Conservation (phyloP, 2,888 invertebrate species). For the Aphodius granarius region DNA sequence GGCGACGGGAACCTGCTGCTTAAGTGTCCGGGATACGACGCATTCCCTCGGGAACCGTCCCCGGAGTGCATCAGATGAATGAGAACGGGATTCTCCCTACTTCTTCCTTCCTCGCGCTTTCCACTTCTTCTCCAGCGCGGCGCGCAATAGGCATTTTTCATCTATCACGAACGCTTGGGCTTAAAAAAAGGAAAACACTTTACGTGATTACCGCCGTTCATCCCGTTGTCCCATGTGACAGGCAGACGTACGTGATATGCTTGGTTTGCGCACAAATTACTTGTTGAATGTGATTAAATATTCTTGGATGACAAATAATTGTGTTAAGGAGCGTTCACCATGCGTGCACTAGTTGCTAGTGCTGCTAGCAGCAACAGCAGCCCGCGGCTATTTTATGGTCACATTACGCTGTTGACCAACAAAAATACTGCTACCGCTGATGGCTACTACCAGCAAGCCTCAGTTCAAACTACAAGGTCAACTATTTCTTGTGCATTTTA, state of each 20-base stretch:
- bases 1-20: not conserved
- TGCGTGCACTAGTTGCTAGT: no score
- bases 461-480: no score
- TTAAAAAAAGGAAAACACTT: not conserved
- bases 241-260: not conserved
- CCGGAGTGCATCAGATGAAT: not conserved
- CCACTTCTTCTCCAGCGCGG: not conserved
- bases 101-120: not conserved
- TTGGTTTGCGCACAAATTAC: not conserved
- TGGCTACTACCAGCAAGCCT: no score
- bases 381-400: no score
- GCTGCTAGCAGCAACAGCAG: no score
- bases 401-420: no score
- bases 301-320: no score
- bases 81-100: not conserved
- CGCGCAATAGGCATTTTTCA: conserved; percentile 13
- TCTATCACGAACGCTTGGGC: conserved; percentile 12
- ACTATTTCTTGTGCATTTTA: no score
- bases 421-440: no score
- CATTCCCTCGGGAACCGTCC: not conserved
- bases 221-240: not conserved
- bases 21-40: not conserved
- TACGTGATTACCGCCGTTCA: conserved; percentile 2
- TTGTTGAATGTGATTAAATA: not conserved
- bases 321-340: not conserved